Base-by-base conservation (phyloP, 2,113 vertebrate species). In the Eolophus roseicapilla region DNA sequence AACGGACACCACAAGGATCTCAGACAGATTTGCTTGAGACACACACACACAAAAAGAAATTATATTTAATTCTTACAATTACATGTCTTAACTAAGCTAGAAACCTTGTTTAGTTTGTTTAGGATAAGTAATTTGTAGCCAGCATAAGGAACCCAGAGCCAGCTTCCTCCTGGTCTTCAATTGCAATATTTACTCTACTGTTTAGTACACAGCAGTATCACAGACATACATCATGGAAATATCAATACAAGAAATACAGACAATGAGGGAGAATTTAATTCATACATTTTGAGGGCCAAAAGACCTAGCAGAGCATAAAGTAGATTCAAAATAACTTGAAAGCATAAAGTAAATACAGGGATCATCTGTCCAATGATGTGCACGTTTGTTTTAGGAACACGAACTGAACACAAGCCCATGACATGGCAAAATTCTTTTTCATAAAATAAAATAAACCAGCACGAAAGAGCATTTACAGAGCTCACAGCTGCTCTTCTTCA, bases 211-310 rank as follows among this genome's bases (percentile, higher is more conserved):
- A 62, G 41, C 19, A 49, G 43, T 64, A 74, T 53, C 60, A 29
- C 19, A 4, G 4, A 41, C 0, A 1, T 17, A 53, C n/a, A 49
- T 18, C 35, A 67, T 1, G 2, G 62, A 80, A 90, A 79, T 11
- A 53, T 28, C 49, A 44, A 25, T 8, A n/a, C 12, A 44, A 59
- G 70, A 93, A 65, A 82, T 28, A 8, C 62, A 69, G 37, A 63
- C 2, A 1, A 44, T 13, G 16, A 77, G 15, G 17, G 25, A 89
- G n/a, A 82, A 78, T 37, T 86, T 60, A 75, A 75, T 49, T 70
- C 39, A 75, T 17, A 46, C 3, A 44, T 46, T 86, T 44, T 77
- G 64, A 88, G 43, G 27, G 29, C 16, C 62, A 50, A 21, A 71
- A 76, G 33, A 63, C 12, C 23, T 10, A 64, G 14, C 31, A 78